Conservation (phyloP, 92 coral and sea anemone genomes). For the Metridium senile region DNA sequence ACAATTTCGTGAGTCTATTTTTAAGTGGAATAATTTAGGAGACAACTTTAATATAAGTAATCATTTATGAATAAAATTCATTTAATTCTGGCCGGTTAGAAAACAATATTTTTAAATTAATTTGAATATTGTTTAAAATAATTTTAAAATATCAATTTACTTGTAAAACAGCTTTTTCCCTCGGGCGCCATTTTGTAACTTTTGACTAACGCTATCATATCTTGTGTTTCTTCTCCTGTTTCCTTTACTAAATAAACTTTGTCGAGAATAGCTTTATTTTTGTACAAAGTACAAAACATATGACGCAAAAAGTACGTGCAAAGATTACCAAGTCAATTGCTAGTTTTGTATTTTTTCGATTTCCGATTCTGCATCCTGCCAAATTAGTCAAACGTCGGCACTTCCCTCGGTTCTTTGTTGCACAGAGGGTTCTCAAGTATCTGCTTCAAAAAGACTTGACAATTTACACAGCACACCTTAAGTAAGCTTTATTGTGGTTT, state of each 20-base stretch:
- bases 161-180: too few species aligned
- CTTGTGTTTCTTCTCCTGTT: too few species aligned
- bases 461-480: constrained; percentile 6
- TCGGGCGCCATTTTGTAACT: too few species aligned
- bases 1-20: too few species aligned
- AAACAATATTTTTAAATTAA: too few species aligned
- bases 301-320: background rate
- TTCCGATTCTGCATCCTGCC: constrained; percentile 19
- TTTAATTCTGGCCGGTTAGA: too few species aligned
- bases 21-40: too few species aligned
- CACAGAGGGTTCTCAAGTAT: constrained; percentile 15
- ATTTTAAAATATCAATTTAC: too few species aligned
- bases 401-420: constrained; percentile 18
- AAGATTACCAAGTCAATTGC: constrained; percentile 6
- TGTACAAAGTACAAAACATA: background rate
- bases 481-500: background rate
- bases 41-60: too few species aligned
- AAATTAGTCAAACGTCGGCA: background rate
- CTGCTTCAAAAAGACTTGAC: background rate
- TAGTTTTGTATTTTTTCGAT: constrained; percentile 14
- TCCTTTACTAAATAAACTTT: background rate
- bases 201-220: too few species aligned
- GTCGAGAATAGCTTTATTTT: background rate
- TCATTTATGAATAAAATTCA: too few species aligned
- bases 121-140: too few species aligned